Conservation (phyloP, 2,888 invertebrate species). For the Dolichomitus sp. region DNA sequence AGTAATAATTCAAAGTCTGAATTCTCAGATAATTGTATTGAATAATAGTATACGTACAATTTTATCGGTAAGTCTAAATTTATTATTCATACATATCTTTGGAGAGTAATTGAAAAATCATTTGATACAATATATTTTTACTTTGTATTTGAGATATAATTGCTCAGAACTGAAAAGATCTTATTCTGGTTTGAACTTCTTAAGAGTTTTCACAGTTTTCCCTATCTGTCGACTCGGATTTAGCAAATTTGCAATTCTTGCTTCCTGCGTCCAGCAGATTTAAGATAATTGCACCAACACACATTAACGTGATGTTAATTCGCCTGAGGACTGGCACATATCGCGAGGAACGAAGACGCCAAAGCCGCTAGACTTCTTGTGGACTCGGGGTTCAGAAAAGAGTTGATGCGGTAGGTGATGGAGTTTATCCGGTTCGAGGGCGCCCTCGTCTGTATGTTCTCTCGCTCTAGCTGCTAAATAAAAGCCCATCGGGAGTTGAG, state of each 20-base stretch:
- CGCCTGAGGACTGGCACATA: slow-evolving; percentile 21
- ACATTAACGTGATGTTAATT: slow-evolving; percentile 39
- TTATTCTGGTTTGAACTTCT: no score
- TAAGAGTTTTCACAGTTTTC: not conserved
- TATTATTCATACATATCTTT: not conserved
- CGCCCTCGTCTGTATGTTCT: slow-evolving; percentile 32
- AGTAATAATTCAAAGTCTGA: not conserved
- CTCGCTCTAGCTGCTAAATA: slow-evolving; percentile 29
- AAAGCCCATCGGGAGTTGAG: slow-evolving; percentile 35
- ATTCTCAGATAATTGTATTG: not conserved
- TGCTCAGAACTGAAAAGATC: not conserved
- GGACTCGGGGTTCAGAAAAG: slow-evolving; percentile 25
- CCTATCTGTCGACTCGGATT: slow-evolving; percentile 13
- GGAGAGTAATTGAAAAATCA: no score
- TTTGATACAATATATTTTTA: no score
- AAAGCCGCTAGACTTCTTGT: not conserved
- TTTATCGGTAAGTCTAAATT: not conserved
- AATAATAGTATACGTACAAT: no score
- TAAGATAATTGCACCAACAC: not conserved
- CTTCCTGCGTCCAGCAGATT: slow-evolving; percentile 33
- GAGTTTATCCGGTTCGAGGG: slow-evolving; percentile 45
- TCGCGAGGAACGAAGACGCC: slow-evolving; percentile 21
- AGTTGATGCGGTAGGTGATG: slow-evolving; percentile 46
- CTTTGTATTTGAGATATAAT: not conserved
- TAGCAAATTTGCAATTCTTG: not conserved